Conservation (phyloP, 2,113 vertebrate genomes). For the Mastomys natalensis region DNA sequence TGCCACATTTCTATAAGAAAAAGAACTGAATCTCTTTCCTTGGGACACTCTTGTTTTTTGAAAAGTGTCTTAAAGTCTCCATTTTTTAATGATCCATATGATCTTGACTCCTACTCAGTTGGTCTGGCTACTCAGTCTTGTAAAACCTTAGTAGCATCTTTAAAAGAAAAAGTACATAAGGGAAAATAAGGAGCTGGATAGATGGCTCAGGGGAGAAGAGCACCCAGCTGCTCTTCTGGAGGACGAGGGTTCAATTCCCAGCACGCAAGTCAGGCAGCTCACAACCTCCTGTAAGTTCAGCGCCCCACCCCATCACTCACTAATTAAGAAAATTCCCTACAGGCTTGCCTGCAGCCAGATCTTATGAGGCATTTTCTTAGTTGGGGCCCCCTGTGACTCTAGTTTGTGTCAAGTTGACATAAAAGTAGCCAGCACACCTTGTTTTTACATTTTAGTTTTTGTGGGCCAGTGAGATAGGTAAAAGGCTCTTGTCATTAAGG, state of each 20-base stretch:
- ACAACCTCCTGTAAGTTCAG: background rate
- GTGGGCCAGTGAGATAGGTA: background rate
- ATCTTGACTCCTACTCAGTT: background rate
- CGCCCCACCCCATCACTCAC: background rate
- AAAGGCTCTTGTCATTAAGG: background rate
- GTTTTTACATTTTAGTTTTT: background rate
- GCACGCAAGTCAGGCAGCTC: background rate
- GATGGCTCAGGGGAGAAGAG: background rate
- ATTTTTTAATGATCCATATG: background rate
- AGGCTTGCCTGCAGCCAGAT: background rate
- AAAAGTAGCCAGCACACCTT: background rate
- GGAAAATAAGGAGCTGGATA: background rate
- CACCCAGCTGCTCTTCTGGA: background rate
- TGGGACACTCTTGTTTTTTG: background rate
- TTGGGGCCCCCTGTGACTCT: background rate
- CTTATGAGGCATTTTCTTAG: background rate
- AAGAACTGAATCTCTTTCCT: background rate
- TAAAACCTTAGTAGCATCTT: constrained; percentile 36
- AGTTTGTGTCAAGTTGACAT: background rate
- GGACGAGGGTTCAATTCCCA: background rate
- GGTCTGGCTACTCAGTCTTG: background rate
- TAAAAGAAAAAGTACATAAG: constrained; percentile 23
- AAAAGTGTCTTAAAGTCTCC: background rate
- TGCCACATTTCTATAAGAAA: constrained; percentile 19
- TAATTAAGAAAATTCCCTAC: background rate